phyloP scores from a whole-genome alignment of 2,888 invertebrate species.

The Campopleginae sp. region DNA sequence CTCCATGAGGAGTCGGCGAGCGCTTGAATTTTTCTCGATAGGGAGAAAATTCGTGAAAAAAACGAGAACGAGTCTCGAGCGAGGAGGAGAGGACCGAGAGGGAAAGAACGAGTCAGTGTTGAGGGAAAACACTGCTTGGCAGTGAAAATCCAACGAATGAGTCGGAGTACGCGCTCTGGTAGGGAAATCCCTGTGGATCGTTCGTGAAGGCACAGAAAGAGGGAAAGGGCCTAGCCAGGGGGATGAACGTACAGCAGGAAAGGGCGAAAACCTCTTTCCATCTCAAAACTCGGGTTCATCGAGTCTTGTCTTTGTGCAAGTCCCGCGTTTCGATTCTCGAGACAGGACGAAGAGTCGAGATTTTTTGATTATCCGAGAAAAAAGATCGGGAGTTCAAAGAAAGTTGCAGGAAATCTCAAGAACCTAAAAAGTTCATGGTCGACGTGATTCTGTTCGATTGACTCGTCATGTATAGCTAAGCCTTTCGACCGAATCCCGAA shows the following conservation, averaged over 20 bases:
- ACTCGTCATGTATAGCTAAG: too few relatives aligned
- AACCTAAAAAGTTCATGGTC: neutral
- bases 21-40: conserved; percentile 3
- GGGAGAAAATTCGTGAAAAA: conserved; percentile 19
- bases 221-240: conserved; percentile 13
- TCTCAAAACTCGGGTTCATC: conserved; percentile 36
- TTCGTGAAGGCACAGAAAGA: conserved; percentile 5
- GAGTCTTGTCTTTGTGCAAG: conserved; percentile 35
- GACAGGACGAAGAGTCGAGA: neutral
- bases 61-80: conserved; percentile 15
- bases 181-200: neutral
- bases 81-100: neutral
- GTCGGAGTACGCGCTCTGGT: neutral
- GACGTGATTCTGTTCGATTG: neutral
- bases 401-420: neutral
- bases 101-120: conserved; percentile 27
- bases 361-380: neutral
- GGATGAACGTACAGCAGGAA: conserved; percentile 25
- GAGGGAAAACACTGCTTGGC: conserved; percentile 11
- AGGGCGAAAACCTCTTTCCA: conserved; percentile 35
- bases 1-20: neutral
- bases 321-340: too few relatives aligned
- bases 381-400: neutral
- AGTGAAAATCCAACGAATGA: conserved; percentile 36
- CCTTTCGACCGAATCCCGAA: too few relatives aligned